These are phyloP conservation scores for Ophthalmolycus amberensis DNA, from an alignment of 2,113 vertebrate species.

Conservation along the genomic window DNA sequence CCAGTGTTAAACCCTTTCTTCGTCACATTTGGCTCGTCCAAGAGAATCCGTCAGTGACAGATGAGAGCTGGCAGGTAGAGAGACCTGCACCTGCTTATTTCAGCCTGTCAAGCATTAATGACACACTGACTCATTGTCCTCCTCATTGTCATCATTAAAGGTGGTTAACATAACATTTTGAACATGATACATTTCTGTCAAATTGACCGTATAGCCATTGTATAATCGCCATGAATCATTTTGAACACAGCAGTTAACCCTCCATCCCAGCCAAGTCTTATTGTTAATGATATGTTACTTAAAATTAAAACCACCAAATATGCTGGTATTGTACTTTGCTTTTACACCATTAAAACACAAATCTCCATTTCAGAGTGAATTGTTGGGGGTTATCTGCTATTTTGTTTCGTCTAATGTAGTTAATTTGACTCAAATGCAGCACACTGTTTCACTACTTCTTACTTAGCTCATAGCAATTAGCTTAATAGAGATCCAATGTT, in stretches of 20 bases:
- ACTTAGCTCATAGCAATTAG: not conserved
- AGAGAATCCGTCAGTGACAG: constrained; percentile 2
- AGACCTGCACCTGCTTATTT: constrained; percentile 16
- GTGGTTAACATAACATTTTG: not conserved
- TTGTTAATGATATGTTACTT: constrained; percentile 3
- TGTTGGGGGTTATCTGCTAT: not conserved
- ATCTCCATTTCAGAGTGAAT: not conserved
- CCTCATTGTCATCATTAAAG: constrained; percentile 3
- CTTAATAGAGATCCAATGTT: not conserved
- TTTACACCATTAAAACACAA: not conserved
- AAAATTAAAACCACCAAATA: constrained; percentile 2
- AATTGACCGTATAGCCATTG: not conserved
- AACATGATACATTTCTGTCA: constrained; percentile 2
- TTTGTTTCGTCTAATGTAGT: not conserved
- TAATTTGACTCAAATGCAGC: not conserved
- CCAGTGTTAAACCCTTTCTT: constrained; percentile 39
- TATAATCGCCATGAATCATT: not conserved
- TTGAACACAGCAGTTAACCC: not conserved
- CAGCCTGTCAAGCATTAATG: constrained; percentile 8
- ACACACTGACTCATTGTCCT: constrained; percentile 1
- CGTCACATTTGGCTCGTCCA: not conserved
- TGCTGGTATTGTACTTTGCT: not conserved
- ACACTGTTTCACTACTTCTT: not conserved
- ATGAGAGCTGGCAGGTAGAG: constrained; percentile 12
- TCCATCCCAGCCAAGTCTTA: not conserved